Percentiles rank a stretch among this genome's conserved stretches.
These are phyloP conservation scores for Harlomillsia oculata DNA, from an alignment of 1,140 invertebrate genomes.

Conservation along the genomic window DNA sequence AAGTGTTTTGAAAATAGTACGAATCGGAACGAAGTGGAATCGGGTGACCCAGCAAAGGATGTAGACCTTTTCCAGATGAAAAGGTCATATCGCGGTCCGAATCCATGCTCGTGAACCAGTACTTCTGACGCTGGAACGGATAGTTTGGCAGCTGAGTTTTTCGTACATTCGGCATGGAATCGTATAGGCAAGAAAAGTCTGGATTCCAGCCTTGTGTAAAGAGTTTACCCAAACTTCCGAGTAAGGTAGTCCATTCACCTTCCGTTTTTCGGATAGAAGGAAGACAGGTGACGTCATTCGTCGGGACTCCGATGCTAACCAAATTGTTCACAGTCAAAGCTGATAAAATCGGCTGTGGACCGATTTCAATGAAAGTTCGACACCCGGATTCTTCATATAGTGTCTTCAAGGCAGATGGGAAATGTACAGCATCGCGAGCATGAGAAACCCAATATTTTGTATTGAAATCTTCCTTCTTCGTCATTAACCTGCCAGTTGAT, in stretches of 20 bases:
- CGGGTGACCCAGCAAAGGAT: slow-evolving; percentile 16
- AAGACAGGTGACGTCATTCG: background rate
- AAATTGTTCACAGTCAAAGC: slow-evolving; percentile 5
- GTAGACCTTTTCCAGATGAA: slow-evolving; percentile 4
- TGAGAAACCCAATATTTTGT: slow-evolving; percentile 18
- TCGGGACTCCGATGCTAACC: background rate
- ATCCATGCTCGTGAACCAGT: slow-evolving; percentile 7
- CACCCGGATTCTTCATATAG: background rate
- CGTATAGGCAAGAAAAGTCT: background rate
- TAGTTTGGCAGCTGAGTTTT: slow-evolving; percentile 24
- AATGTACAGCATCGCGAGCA: slow-evolving; percentile 7
- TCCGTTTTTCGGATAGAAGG: slow-evolving; percentile 18
- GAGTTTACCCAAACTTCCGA: slow-evolving; percentile 12
- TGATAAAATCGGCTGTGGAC: slow-evolving; percentile 18
- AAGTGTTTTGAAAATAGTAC: background rate
- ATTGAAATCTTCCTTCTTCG: background rate
- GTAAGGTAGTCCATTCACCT: slow-evolving; percentile 16
- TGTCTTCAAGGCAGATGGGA: slow-evolving; percentile 1
- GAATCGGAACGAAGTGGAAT: background rate
- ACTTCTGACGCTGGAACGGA: slow-evolving; percentile 15
- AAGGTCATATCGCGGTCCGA: no score
- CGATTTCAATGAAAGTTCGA: slow-evolving; percentile 14
- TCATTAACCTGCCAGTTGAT: background rate
- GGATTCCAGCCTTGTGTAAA: slow-evolving; percentile 15
- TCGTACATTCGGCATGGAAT: background rate